phyloP scores from a whole-genome alignment of 2,888 invertebrate species.

The Siphlonurus alternatus region DNA sequence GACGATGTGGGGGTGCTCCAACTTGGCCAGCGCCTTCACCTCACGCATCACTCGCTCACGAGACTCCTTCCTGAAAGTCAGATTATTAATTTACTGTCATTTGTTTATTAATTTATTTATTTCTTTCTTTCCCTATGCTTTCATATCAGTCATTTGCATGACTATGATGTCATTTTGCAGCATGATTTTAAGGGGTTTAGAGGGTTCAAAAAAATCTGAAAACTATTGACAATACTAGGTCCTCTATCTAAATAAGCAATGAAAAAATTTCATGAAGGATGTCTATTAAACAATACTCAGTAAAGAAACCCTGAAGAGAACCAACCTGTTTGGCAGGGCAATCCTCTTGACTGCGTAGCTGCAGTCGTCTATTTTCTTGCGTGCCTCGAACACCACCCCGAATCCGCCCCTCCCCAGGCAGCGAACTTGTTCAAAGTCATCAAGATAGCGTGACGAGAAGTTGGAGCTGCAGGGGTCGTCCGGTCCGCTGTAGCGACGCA shows the following conservation, averaged over 20 bases:
- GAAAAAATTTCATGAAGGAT: too few relatives aligned
- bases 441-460: conserved; percentile 51
- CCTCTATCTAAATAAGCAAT: too few relatives aligned
- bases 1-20: conserved; percentile 91
- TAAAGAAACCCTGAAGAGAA: too few relatives aligned
- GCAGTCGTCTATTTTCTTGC: conserved; percentile 85
- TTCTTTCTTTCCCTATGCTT: too few relatives aligned
- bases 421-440: conserved; percentile 67
- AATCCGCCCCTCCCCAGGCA: conserved; percentile 86
- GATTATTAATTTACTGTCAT: too few relatives aligned
- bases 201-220: too few relatives aligned
- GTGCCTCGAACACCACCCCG: conserved; percentile 90
- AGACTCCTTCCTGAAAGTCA: conserved; percentile 46
- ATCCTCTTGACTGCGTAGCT: conserved; percentile 93
- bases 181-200: too few relatives aligned
- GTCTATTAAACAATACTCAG: too few relatives aligned
- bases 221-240: too few relatives aligned
- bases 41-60: conserved; percentile 83
- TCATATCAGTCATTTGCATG: too few relatives aligned
- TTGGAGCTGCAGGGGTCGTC: conserved; percentile 15
- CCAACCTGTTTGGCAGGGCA: conserved; percentile 56
- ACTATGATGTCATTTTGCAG: too few relatives aligned
- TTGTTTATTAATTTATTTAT: too few relatives aligned
- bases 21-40: conserved; percentile 82
- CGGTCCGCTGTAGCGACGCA: conserved; percentile 21